Conservation (phyloP, 2,888 invertebrate genomes). For the Habroteleia sp. region DNA sequence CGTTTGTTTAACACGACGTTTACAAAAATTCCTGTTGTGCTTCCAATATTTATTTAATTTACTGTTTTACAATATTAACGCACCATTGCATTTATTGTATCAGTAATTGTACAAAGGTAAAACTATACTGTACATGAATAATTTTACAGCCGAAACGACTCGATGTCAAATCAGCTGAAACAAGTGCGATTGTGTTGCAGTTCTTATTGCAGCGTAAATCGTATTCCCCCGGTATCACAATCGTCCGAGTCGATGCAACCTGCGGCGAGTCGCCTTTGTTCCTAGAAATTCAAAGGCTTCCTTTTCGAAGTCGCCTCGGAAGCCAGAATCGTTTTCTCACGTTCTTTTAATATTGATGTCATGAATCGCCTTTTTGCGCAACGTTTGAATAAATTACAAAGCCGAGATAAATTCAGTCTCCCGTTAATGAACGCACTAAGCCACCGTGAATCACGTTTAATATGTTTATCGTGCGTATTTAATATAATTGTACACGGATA, state of each 20-base stretch:
- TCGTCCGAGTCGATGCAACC: slow-evolving; percentile 50
- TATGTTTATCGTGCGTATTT: slow-evolving; percentile 53
- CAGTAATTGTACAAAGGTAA: too few relatives aligned
- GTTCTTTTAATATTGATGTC: slow-evolving; percentile 59
- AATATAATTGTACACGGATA: slow-evolving; percentile 49
- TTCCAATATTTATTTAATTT: too few relatives aligned
- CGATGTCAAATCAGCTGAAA: slow-evolving; percentile 44
- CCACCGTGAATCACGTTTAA: slow-evolving; percentile 46
- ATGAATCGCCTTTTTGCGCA: slow-evolving; percentile 54
- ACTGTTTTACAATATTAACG: too few relatives aligned
- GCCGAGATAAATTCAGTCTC: slow-evolving; percentile 43
- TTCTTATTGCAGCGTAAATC: slow-evolving; percentile 51
- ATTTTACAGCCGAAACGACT: slow-evolving; percentile 4
- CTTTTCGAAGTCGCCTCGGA: slow-evolving; percentile 58
- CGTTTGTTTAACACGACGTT: too few relatives aligned
- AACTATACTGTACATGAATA: too few relatives aligned
- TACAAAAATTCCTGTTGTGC: too few relatives aligned
- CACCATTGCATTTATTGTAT: too few relatives aligned
- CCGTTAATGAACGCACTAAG: slow-evolving; percentile 31
- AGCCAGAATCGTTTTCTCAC: slow-evolving; percentile 58
- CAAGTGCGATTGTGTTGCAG: slow-evolving; percentile 52
- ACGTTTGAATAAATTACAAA: slow-evolving; percentile 56
- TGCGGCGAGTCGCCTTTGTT: slow-evolving; percentile 58
- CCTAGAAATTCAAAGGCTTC: slow-evolving; percentile 62
- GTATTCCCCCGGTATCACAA: slow-evolving; percentile 50